These are phyloP conservation scores for Branchinecta sandiegonensis DNA, from an alignment of 2,888 invertebrate species.

Conservation along the genomic window DNA sequence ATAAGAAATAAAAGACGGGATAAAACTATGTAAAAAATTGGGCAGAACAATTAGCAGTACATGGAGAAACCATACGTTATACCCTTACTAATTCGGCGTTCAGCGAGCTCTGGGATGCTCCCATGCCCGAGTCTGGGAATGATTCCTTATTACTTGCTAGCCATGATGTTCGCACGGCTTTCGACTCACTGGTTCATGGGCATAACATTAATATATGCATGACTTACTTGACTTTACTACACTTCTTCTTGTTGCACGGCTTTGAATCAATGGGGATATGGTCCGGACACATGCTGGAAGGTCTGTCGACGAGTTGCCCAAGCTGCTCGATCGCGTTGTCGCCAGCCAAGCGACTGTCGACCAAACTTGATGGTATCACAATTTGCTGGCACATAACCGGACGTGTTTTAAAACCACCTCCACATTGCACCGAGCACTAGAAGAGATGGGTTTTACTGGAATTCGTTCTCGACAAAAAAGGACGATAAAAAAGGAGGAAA, in stretches of 20 bases:
- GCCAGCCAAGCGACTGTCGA: not conserved
- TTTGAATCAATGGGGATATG: constrained; percentile 57
- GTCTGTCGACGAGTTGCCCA: constrained; percentile 70
- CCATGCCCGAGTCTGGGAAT: not conserved
- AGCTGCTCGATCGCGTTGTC: constrained; percentile 37
- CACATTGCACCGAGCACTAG: constrained; percentile 73
- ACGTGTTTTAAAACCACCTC: constrained; percentile 64
- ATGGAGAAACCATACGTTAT: too few species aligned
- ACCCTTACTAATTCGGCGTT: too few species aligned
- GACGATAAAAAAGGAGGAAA: too few species aligned
- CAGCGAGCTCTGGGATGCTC: too few species aligned
- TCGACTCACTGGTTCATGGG: not conserved
- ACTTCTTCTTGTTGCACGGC: constrained; percentile 69
- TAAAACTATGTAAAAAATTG: too few species aligned
- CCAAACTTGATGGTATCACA: constrained; percentile 44
- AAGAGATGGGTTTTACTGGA: constrained; percentile 37
- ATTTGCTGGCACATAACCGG: constrained; percentile 79
- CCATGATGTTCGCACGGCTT: not conserved
- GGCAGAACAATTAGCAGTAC: too few species aligned
- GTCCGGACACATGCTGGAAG: constrained; percentile 50
- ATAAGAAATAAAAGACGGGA: too few species aligned
- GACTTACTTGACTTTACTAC: constrained; percentile 33
- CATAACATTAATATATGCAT: too few species aligned
- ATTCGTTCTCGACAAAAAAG: too few species aligned
- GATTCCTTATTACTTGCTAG: not conserved